Evolutionary conservation across 2,113 vertebrate species (phyloP).

Genomic region (Anser brachyrhynchus): DNA sequence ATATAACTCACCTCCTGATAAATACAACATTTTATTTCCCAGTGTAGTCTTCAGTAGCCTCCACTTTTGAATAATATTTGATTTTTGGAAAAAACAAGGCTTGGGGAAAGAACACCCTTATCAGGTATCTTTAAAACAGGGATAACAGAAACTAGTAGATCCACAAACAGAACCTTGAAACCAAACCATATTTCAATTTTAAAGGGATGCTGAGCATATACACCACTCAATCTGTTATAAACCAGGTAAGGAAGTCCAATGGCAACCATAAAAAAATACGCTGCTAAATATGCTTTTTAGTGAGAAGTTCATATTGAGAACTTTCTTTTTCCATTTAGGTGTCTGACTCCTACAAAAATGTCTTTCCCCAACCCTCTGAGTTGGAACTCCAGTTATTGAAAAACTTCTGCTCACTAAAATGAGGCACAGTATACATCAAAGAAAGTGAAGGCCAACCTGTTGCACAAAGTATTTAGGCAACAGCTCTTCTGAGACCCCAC

Average conservation of each 20-base stretch:
- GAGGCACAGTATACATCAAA: background rate
- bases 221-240: background rate
- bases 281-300: conserved; percentile 4
- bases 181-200: too few relatives aligned
- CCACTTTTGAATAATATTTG: fast-evolving
- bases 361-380: background rate
- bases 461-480: background rate
- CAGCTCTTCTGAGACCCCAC: background rate
- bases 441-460: background rate
- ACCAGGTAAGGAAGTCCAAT: background rate
- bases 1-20: background rate
- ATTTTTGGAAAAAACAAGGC: background rate
- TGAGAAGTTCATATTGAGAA: background rate
- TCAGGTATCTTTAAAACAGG: background rate
- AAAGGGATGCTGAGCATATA: background rate
- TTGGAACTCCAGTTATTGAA: background rate
- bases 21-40: background rate
- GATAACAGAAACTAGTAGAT: background rate
- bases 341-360: background rate
- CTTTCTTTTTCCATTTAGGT: background rate
- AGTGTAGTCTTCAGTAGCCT: background rate
- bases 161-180: background rate
- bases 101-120: background rate
- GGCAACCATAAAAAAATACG: background rate
- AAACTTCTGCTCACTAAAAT: background rate